phyloP scores from a whole-genome alignment of 2,888 invertebrate genomes.

The Tetheella fluctuosa region DNA sequence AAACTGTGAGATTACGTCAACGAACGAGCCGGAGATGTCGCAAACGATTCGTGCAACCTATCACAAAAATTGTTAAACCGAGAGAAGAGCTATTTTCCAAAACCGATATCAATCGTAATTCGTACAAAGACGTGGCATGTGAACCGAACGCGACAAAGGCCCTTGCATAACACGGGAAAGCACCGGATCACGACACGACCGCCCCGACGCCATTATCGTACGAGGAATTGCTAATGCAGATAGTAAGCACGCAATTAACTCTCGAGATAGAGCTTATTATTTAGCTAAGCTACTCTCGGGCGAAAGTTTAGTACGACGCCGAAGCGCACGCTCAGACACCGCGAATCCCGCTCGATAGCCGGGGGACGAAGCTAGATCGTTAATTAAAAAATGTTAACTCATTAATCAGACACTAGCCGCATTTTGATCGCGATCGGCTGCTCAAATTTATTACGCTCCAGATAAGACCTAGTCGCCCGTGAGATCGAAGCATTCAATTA shows the following conservation, averaged over 20 bases:
- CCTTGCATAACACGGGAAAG: constrained; percentile 67
- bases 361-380: constrained; percentile 43
- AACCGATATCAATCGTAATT: constrained; percentile 58
- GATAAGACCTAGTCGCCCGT: constrained; percentile 54
- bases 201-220: constrained; percentile 54
- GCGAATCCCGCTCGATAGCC: constrained; percentile 49
- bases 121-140: constrained; percentile 47
- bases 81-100: constrained; percentile 54
- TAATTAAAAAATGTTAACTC: constrained; percentile 70
- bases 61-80: constrained; percentile 63
- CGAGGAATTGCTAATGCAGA: constrained; percentile 56
- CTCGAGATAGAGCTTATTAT: constrained; percentile 55
- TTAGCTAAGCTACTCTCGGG: constrained; percentile 49
- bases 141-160: constrained; percentile 56
- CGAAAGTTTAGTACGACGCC: constrained; percentile 46
- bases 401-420: constrained; percentile 64
- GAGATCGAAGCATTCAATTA: constrained; percentile 49
- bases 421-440: constrained; percentile 59
- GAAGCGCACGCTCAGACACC: constrained; percentile 38
- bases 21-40: constrained; percentile 64
- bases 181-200: constrained; percentile 66
- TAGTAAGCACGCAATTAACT: constrained; percentile 68
- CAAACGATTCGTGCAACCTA: constrained; percentile 60
- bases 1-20: constrained; percentile 62
- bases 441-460: constrained; percentile 65